Evolutionary conservation across 2,797 vertebrate genomes (phyloP), one percentile per base, ranked within the genome.

Genomic region (Pipistrellus kuhlii): DNA sequence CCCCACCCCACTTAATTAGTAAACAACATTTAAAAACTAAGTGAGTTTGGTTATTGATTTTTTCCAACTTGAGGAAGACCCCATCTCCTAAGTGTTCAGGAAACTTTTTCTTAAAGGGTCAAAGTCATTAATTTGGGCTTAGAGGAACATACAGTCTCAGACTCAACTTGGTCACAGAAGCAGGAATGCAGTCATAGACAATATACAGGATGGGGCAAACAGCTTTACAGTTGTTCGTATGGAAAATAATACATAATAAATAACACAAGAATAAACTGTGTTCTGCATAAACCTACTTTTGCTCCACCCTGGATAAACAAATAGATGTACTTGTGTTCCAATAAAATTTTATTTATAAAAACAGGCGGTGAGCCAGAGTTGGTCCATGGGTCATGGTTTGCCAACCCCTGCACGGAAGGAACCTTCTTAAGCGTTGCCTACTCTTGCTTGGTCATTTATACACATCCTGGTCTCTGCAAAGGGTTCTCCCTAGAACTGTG

Each of bases 261-360:
- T 48, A 48, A n/a, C 30, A 48, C 2, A 73, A 48, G 72, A 73
- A 48, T 30, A 18, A 46, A 5, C 27, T 30, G 27, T 46, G 14
- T 73, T 23, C 30, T 46, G 41, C 17, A 11, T 51, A 32, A 76
- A 76, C 46, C 18, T 51, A 48, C 46, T 21, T 75, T 51, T 75
- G 30, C 18, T 17, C 30, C 5, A 30, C 20, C 53, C 21, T 75
- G 27, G n/a, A 44, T 46, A 73, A 90, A 83, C 55, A 83, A 81
- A 85, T 21, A 18, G 55, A 23, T 72, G 27, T 62, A 5, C 32
- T 75, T 35, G 4, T 82, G 25, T 86, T 82, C 46, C 57, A 85
- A 73, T 69, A 75, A 87, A 95, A 77, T 41, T 83, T 93, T 87
- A 71, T 92, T 90, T 46, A 57, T 64, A 88, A 88, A 72, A 82